Evolutionary conservation across 2,797 vertebrate species (phyloP), one percentile per base, ranked within the genome.

Genomic region (Rhinatrema bivittatum): DNA sequence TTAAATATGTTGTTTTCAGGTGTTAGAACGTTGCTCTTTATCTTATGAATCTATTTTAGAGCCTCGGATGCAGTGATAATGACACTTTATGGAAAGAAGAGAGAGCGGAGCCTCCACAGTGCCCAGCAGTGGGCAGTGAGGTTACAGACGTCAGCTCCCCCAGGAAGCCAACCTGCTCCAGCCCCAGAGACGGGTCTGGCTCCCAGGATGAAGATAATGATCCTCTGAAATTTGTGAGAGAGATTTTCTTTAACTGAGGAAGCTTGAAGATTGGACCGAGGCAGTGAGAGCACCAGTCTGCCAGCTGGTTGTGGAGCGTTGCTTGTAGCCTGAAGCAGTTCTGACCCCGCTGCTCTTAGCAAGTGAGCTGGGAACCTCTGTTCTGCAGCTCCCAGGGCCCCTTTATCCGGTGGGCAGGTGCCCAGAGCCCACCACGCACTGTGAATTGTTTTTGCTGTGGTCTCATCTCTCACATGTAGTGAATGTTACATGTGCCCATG

Each of bases 171-270:
- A 12, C 17, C 11, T 7, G 8, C 1, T 16, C 29, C 5, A 31
- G 13, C 2, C 5, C 10, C 0, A 5, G 25, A 4, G 11, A 46
- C 21, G 21, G 17, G 19, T 14, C 39, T 2, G 44, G 14, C 20
- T 5, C 18, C 0, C 26, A 46, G 14, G 31, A 19, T 19, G 47
- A 70, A 59, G 18, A 53, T 3, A 53, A 76, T 0, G 79, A 83
- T 10, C 49, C 10, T 3, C 39, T 86, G 35, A 82, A 75, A 47
- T 84, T 72, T 0, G 79, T 86, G 35, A 50, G 73, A 29, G 81
- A 84, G 53, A 85, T 86, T 14, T 86, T 86, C 41, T 86, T 86
- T 52, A 73, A 61, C 28, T 86, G n/a, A 65, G 1, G 4, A 14
- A 14, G 16, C 21, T 20, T 6, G 20, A 20, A 9, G 20, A n/a